Conservation (phyloP, 2,888 invertebrate genomes). For the Deroplatys truncata region DNA sequence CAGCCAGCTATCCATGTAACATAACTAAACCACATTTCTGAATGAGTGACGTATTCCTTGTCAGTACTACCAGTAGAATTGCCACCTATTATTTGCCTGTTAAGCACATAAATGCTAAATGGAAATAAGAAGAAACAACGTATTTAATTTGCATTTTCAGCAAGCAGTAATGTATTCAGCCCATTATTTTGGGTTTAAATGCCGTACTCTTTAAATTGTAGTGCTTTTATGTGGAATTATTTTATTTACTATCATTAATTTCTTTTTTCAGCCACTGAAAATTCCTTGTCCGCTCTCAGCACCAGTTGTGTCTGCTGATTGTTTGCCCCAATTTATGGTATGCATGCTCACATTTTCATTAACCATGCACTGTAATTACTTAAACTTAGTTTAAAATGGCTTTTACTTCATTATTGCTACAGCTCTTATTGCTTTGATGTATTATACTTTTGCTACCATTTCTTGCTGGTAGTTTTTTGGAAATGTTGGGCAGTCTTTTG, state of each 20-base stretch:
- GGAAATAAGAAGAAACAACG: too few species aligned
- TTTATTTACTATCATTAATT: background rate
- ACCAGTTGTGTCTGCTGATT: slow-evolving; percentile 48
- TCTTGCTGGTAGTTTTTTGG: background rate
- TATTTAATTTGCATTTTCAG: background rate
- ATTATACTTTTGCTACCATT: background rate
- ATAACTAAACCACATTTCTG: too few species aligned
- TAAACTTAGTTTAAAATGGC: background rate
- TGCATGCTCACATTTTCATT: slow-evolving; percentile 33
- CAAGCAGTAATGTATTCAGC: background rate
- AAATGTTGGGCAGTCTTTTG: background rate
- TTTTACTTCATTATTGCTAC: background rate
- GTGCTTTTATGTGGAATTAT: background rate
- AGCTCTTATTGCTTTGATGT: background rate
- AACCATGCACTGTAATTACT: background rate
- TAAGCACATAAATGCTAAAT: too few species aligned
- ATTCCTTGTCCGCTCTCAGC: slow-evolving; percentile 49
- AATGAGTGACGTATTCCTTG: too few species aligned
- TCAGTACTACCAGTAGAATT: too few species aligned
- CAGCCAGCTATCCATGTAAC: too few species aligned
- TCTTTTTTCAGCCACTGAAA: slow-evolving; percentile 47
- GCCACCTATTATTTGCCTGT: too few species aligned
- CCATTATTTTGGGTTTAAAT: background rate
- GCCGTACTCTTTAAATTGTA: background rate
- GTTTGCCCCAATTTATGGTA: slow-evolving; percentile 50